Evolutionary conservation across 2,797 vertebrate species (phyloP), one percentile per base, ranked within the genome.

Genomic region (Coregonus sp.): DNA sequence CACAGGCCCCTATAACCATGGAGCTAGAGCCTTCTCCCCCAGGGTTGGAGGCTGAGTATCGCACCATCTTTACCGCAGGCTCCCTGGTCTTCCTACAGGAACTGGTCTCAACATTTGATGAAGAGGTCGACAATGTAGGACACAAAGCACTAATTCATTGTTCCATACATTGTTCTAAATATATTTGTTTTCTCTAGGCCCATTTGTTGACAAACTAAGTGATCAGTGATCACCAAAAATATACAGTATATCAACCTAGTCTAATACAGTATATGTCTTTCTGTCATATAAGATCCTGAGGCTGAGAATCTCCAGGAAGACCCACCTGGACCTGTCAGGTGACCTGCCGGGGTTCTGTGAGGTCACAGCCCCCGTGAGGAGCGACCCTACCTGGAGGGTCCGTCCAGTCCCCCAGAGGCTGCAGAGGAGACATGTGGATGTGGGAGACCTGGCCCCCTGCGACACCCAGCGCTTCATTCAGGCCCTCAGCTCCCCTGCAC

Each of bases 391-490:
- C 40, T 96, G 95, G 95, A 95, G 74, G 78, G 94, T 96, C 15
- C 86, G 80, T 0, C 92, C 95, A 0, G 89, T 95, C 0, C 93
- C 95, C 9, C 71, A 12, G 0, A 89, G 93, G 72, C 90, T 95
- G 14, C 89, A 89, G 80, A 95, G 85, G 74, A 94, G 94, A 82
- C 93, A 95, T 0, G 94, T 95, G 72, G 93, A 95, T 61, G 85
- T 96, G 11, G 95, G 95, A 16, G 95, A 95, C 77, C 81, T 95
- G 75, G 92, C 94, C 47, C 94, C 95, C 4, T 94, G 91, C 16
- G 87, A 95, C 51, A 95, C 92, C 0, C 80, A 91, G 69, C 87
- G 91, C 51, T 91, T 96, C 68, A 78, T 90, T 25, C 82, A 75
- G 80, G 94, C 89, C 71, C 90, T 95, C 12, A 77, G 79, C 33